Evolutionary conservation across 1,140 invertebrate genomes (phyloP).

Genomic region (Drosophila rhopaloa): DNA sequence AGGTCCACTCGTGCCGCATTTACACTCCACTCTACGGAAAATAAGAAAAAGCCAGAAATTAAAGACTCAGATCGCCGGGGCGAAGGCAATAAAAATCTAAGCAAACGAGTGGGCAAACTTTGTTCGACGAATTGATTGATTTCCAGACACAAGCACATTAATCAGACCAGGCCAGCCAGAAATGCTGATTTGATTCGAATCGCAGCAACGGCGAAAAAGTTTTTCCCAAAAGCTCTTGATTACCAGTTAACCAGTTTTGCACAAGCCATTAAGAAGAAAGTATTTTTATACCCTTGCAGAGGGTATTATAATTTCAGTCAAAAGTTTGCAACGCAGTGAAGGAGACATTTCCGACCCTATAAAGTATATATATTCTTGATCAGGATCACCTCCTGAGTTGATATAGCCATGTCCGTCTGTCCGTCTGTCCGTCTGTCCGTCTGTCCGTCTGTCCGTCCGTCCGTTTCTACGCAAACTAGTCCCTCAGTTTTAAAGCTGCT

Average conservation of each 20-base stretch:
- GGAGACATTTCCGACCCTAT: no score
- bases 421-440: no score
- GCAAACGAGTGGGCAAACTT: conserved; percentile 54
- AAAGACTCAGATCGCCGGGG: conserved; percentile 24
- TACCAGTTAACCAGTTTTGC: conserved; percentile 62
- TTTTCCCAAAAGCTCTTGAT: conserved; percentile 59
- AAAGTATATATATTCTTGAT: no score
- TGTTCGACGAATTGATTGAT: conserved; percentile 75
- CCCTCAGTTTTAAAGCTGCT: no score
- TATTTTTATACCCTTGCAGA: no score
- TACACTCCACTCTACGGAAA: conserved; percentile 35
- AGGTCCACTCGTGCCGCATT: conserved; percentile 71
- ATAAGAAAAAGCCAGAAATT: conserved; percentile 24
- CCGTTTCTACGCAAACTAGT: no score
- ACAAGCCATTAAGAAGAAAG: conserved; percentile 19
- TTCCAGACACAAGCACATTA: conserved; percentile 75
- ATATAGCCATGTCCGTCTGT: no score
- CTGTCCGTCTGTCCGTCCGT: no score
- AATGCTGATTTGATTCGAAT: conserved; percentile 69
- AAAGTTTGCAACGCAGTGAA: no score
- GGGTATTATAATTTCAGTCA: no score
- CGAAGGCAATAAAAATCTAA: conserved; percentile 65
- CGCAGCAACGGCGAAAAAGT: conserved; percentile 39
- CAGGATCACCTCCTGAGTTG: no score
- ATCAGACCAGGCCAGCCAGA: conserved; percentile 58